phyloP scores from a whole-genome alignment of 1,140 invertebrate genomes.

The Ruditapes philippinarum region DNA sequence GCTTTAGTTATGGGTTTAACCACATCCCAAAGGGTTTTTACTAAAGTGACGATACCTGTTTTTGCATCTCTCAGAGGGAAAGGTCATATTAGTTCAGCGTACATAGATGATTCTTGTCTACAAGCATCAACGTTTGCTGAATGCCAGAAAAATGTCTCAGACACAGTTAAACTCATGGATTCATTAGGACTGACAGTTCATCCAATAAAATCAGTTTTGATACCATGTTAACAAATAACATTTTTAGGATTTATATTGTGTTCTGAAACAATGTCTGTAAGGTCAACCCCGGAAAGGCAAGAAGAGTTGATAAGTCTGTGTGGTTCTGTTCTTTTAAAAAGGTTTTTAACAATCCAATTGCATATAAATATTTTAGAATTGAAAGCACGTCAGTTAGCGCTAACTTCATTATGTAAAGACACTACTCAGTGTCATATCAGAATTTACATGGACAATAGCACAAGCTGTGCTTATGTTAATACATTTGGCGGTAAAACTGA shows the following conservation, averaged over 20 bases:
- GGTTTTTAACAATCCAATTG: no score
- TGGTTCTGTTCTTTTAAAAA: no score
- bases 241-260: constrained; percentile 26
- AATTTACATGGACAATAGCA: no score
- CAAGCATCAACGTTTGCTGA: not conserved
- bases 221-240: not conserved
- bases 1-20: not conserved
- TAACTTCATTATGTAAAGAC: no score
- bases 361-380: no score
- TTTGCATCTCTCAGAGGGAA: not conserved
- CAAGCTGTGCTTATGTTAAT: no score
- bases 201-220: constrained; percentile 1
- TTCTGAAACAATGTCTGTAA: not conserved
- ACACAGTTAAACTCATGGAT: constrained; percentile 4
- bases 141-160: not conserved
- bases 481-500: no score
- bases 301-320: not conserved
- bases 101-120: constrained; percentile 12
- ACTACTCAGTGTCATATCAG: no score
- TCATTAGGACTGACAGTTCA: constrained; percentile 1
- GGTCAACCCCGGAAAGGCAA: not conserved
- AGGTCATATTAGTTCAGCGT: not conserved
- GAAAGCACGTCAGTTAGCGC: no score
- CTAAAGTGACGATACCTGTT: not conserved
- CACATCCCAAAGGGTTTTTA: not conserved